Conservation (phyloP, 2,888 invertebrate species). For the Lasioglossum leucozonium region DNA sequence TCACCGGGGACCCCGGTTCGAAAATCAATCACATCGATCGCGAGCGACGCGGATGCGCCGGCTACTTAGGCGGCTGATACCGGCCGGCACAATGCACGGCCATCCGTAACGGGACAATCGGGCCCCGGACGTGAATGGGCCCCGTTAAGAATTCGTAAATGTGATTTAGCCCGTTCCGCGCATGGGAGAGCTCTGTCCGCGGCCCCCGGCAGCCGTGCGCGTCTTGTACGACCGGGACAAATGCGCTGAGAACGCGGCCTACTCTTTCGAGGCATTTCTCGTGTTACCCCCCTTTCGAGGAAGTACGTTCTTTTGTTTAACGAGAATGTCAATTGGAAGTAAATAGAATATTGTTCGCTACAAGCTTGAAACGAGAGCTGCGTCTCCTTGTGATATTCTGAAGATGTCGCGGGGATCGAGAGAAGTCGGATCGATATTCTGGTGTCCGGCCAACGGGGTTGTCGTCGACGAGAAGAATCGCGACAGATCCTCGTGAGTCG, state of each 20-base stretch:
- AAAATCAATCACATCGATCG: conserved; percentile 53
- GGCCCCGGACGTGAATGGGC: conserved; percentile 27
- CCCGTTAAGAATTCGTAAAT: conserved; percentile 15
- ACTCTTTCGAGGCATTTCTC: neutral
- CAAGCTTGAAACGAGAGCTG: no score
- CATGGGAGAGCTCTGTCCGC: neutral
- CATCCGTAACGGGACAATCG: conserved; percentile 47
- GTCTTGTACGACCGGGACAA: neutral
- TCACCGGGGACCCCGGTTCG: conserved; percentile 34
- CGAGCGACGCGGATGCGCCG: neutral
- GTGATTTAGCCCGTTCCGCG: neutral
- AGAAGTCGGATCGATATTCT: no score
- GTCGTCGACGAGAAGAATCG: no score
- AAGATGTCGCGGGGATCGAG: no score
- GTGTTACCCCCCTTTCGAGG: no score
- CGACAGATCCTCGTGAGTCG: no score
- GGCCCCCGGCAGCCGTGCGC: neutral
- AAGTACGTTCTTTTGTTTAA: no score
- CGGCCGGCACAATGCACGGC: conserved; percentile 4
- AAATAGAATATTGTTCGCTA: no score
- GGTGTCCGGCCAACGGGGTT: no score
- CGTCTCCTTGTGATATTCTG: no score
- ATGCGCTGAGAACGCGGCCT: neutral
- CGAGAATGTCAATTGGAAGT: no score
- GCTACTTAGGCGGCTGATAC: conserved; percentile 44